Percentiles rank a stretch among this genome's conserved stretches.
Conservation (phyloP, 2,797 vertebrate species). For the Rhynchotus rufescens region DNA sequence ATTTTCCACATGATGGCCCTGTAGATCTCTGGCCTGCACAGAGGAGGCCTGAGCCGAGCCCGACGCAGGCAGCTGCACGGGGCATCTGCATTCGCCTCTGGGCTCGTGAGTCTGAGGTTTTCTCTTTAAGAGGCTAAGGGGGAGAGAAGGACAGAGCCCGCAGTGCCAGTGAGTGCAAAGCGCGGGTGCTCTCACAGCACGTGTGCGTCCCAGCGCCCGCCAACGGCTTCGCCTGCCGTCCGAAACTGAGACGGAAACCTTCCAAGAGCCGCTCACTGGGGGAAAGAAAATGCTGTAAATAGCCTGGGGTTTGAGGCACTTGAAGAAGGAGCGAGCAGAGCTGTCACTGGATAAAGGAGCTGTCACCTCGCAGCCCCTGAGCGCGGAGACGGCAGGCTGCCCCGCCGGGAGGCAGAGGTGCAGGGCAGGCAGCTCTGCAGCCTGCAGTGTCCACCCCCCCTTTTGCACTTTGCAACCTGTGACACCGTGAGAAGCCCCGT, state of each 20-base stretch:
- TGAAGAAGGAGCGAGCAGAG: background rate
- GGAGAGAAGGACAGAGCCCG: background rate
- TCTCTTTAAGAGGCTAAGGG: background rate
- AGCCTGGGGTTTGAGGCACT: background rate
- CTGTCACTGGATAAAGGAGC: background rate
- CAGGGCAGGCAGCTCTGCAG: background rate
- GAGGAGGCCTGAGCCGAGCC: background rate
- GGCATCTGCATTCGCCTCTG: background rate
- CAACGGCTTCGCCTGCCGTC: background rate
- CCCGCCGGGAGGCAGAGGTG: background rate
- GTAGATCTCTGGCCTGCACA: background rate
- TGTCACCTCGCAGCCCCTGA: background rate
- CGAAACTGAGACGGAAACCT: background rate
- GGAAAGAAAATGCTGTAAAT: background rate
- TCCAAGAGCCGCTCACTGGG: background rate
- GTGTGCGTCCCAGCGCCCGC: rapidly evolving
- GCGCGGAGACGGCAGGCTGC: background rate
- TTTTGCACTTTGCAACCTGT: background rate
- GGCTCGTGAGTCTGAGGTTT: rapidly evolving
- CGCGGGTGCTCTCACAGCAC: background rate
- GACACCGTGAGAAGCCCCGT: background rate
- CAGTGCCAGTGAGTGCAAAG: background rate
- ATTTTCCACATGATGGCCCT: rapidly evolving
- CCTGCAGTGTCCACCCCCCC: background rate
- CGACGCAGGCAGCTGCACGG: background rate